Conservation (phyloP, 2,113 vertebrate genomes). For the Catharus minimus region DNA sequence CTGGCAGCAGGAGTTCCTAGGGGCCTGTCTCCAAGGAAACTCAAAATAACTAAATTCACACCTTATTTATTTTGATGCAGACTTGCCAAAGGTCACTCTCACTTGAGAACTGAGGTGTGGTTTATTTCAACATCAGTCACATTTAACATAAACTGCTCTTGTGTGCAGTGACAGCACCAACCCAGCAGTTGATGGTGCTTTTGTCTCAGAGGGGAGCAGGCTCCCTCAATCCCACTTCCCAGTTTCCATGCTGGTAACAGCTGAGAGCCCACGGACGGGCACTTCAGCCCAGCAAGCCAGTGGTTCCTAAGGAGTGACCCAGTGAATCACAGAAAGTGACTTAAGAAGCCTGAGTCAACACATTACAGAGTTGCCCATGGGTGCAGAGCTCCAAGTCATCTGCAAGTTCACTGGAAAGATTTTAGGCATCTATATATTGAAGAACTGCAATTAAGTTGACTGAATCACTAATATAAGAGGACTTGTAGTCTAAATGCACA, state of each 20-base stretch:
- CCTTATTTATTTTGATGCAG: slow-evolving; percentile 32
- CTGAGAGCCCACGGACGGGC: neutral
- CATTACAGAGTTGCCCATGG: neutral
- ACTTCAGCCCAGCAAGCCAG: neutral
- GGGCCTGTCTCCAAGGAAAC: slow-evolving; percentile 43
- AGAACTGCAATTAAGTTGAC: neutral
- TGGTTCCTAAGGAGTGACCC: neutral
- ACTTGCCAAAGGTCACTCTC: slow-evolving; percentile 37
- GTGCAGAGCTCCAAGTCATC: neutral
- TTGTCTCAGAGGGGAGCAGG: neutral
- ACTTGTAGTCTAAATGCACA: neutral
- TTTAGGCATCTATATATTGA: neutral
- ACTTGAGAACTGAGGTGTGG: neutral
- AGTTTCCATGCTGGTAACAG: neutral
- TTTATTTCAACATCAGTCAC: slow-evolving; percentile 30
- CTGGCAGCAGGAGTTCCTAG: neutral
- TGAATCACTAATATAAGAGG: neutral
- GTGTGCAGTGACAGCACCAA: neutral
- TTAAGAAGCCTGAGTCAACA: neutral
- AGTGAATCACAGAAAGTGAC: neutral
- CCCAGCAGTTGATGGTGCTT: fast-evolving
- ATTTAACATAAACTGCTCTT: neutral
- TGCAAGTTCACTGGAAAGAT: neutral
- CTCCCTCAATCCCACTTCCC: neutral
- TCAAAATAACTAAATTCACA: slow-evolving; percentile 41